Percentiles rank a stretch among this genome's conserved stretches.
Evolutionary conservation across 2,888 invertebrate genomes (phyloP).

Genomic region (Trichogramma evanescens): DNA sequence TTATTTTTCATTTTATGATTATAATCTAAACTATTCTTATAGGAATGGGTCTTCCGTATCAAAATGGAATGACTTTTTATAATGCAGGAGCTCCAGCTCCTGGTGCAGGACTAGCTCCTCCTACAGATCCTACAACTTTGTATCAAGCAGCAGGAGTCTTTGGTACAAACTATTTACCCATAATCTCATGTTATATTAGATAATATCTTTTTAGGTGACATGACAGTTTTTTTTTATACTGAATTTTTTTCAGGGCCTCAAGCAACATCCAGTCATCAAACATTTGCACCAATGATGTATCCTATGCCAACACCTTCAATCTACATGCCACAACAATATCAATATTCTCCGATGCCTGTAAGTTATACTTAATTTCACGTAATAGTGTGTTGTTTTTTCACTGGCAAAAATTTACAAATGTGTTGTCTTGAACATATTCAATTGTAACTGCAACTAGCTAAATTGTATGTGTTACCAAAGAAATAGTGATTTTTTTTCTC

Average conservation of each 20-base stretch:
- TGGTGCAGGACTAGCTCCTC: slow-evolving; percentile 40
- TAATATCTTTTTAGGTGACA: background rate
- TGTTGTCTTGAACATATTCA: slow-evolving; percentile 9
- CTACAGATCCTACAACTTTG: slow-evolving; percentile 42
- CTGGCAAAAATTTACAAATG: slow-evolving; percentile 4
- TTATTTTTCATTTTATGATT: background rate
- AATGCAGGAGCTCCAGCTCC: slow-evolving; percentile 42
- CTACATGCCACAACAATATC: slow-evolving; percentile 47
- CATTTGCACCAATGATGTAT: slow-evolving; percentile 45
- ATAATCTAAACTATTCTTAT: slow-evolving; percentile 8
- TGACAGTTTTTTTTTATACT: background rate
- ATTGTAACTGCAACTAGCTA: background rate
- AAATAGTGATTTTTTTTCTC: slow-evolving; percentile 17
- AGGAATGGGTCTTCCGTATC: slow-evolving; percentile 46
- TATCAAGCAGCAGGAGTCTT: slow-evolving; percentile 45
- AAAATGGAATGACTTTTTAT: slow-evolving; percentile 48
- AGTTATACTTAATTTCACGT: slow-evolving; percentile 25
- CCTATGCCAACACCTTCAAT: slow-evolving; percentile 45
- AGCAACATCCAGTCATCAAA: slow-evolving; percentile 43
- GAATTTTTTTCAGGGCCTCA: slow-evolving; percentile 36
- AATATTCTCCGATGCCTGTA: slow-evolving; percentile 46
- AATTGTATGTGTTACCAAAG: background rate
- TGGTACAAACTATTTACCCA: slow-evolving; percentile 26
- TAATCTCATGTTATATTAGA: background rate
- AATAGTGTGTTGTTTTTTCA: slow-evolving; percentile 8